A percentile compares a stretch with the other conserved stretches of the same genome.
Conservation (phyloP, 2,888 invertebrate genomes). For the Elaeidobius kamerunicus region DNA sequence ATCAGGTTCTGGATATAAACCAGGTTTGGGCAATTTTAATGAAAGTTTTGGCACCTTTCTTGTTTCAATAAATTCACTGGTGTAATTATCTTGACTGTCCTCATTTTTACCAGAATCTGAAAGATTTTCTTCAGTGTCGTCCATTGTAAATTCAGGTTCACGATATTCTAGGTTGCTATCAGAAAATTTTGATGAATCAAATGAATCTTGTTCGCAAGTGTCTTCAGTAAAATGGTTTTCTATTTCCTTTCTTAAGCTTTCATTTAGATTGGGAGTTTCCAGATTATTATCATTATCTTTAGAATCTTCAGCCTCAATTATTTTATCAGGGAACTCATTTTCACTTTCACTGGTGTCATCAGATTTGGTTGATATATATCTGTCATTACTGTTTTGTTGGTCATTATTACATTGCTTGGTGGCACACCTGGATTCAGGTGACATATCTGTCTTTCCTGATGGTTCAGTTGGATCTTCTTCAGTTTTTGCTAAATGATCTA, state of each 20-base stretch:
- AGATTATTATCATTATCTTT: neutral
- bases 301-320: constrained; percentile 4
- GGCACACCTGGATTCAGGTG: constrained; percentile 26
- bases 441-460: too few species aligned
- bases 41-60: constrained; percentile 65
- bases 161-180: constrained; percentile 5
- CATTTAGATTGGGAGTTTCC: neutral
- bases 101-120: constrained; percentile 20
- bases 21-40: constrained; percentile 53
- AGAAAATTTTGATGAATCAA: constrained; percentile 17
- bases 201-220: constrained; percentile 24
- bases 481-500: too few species aligned
- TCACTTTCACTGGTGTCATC: constrained; percentile 25
- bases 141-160: constrained; percentile 19
- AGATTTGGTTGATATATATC: constrained; percentile 14
- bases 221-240: constrained; percentile 28
- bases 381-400: constrained; percentile 12
- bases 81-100: neutral
- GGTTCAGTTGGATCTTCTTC: too few species aligned
- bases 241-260: constrained; percentile 15
- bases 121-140: constrained; percentile 28
- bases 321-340: constrained; percentile 17
- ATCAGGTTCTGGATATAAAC: constrained; percentile 44
- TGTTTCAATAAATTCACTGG: constrained; percentile 37
- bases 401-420: constrained; percentile 11